phyloP scores from a whole-genome alignment of 2,113 vertebrate genomes.

The Epinephelus lanceolatus region DNA sequence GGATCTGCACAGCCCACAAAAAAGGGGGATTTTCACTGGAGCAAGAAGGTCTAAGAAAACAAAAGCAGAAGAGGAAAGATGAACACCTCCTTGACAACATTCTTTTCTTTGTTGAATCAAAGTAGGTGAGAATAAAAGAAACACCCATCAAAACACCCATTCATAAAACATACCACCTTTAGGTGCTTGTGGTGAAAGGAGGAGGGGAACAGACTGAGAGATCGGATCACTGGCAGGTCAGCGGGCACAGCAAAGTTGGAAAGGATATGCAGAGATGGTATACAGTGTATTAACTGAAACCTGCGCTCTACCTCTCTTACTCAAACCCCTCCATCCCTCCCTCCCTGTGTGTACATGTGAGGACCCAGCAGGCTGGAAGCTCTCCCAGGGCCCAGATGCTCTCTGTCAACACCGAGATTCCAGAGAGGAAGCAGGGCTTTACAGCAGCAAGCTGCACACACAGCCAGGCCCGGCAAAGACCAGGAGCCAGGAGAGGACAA shows the following conservation, averaged over 20 bases:
- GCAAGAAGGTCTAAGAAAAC: conserved; percentile 79
- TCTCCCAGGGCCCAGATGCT: conserved; percentile 85
- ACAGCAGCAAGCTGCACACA: conserved; percentile 80
- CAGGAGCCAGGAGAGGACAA: conserved; percentile 80
- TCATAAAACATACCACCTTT: conserved; percentile 66
- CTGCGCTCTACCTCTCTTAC: conserved; percentile 25
- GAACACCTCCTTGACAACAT: conserved; percentile 78
- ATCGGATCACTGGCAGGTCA: conserved; percentile 22
- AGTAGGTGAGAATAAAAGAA: conserved; percentile 74
- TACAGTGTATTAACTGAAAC: conserved; percentile 34
- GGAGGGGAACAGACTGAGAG: neutral
- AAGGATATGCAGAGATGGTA: conserved; percentile 25
- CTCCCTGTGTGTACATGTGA: conserved; percentile 65
- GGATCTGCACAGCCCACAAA: conserved; percentile 66
- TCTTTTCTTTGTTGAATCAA: conserved; percentile 82
- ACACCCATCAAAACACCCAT: conserved; percentile 76
- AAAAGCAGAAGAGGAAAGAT: conserved; percentile 75
- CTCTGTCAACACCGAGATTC: conserved; percentile 86
- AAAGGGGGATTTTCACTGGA: conserved; percentile 75
- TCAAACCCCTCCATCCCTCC: conserved; percentile 18
- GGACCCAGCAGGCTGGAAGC: conserved; percentile 79
- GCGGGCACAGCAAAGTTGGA: conserved; percentile 26
- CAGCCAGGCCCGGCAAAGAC: conserved; percentile 81
- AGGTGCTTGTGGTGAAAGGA: conserved; percentile 36
- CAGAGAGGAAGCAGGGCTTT: conserved; percentile 85